Percentiles rank a stretch among this genome's conserved stretches.
Evolutionary conservation across 2,888 invertebrate genomes (phyloP).

Genomic region (Morpho deidamia): DNA sequence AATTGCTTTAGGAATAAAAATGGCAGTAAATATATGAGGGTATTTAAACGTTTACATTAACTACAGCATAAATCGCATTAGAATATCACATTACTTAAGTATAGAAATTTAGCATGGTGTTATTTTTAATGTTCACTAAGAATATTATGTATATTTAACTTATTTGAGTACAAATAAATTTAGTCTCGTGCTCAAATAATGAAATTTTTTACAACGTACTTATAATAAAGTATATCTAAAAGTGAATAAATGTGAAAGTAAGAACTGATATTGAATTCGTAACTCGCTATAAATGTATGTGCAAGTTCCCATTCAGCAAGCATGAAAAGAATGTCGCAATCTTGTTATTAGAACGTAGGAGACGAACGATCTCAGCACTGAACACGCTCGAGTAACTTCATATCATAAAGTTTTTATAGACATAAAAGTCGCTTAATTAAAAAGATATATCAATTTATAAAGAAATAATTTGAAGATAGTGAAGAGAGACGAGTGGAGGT

Average conservation of each 20-base stretch:
- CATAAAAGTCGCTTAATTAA: conserved; percentile 38
- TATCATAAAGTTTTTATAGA: conserved; percentile 18
- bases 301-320: conserved; percentile 11
- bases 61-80: too few species aligned
- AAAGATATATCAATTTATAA: conserved; percentile 60
- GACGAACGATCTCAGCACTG: conserved; percentile 8
- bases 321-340: conserved; percentile 14
- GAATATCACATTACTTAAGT: too few species aligned
- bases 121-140: too few species aligned
- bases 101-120: too few species aligned
- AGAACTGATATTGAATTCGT: conserved; percentile 8
- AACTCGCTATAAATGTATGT: conserved; percentile 10
- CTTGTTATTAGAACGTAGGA: conserved; percentile 10
- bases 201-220: too few species aligned
- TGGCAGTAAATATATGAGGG: too few species aligned
- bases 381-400: conserved; percentile 11
- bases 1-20: too few species aligned
- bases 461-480: conserved; percentile 70
- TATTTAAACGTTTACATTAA: too few species aligned
- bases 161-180: too few species aligned
- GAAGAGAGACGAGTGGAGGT: conserved; percentile 52
- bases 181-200: too few species aligned
- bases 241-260: conserved; percentile 1
- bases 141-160: too few species aligned
- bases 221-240: neutral